Conservation (phyloP, 2,113 vertebrate genomes). For the Dolichotis patagonum region DNA sequence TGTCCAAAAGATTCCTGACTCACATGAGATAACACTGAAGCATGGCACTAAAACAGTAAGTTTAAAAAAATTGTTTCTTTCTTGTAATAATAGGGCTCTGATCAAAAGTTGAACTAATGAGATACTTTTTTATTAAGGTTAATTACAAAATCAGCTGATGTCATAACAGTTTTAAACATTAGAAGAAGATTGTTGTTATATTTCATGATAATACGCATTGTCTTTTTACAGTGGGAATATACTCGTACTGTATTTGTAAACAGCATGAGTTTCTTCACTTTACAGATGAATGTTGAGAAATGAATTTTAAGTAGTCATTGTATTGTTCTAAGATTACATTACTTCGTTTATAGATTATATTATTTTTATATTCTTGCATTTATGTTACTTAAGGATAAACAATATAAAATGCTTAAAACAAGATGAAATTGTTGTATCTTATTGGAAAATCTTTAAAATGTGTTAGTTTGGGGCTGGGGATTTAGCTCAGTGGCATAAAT, state of each 20-base stretch:
- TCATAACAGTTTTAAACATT: background rate
- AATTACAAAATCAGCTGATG: conserved; percentile 25
- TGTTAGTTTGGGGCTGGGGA: background rate
- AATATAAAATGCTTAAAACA: background rate
- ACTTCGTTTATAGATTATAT: background rate
- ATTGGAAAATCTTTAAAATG: conserved; percentile 43
- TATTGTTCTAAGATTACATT: conserved; percentile 25
- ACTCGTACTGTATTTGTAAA: conserved; percentile 3
- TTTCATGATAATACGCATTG: conserved; percentile 14
- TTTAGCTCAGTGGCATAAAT: no score
- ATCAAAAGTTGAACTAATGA: conserved; percentile 13
- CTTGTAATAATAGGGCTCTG: background rate
- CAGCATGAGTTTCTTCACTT: conserved; percentile 30
- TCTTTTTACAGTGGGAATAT: conserved; percentile 53
- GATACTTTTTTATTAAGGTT: conserved; percentile 23
- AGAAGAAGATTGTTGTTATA: conserved; percentile 54
- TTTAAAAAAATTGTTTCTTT: conserved; percentile 29
- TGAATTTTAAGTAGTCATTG: conserved; percentile 42
- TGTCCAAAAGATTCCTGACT: conserved; percentile 96
- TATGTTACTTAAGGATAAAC: conserved; percentile 36
- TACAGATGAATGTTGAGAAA: conserved; percentile 32
- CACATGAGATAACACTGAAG: conserved; percentile 96
- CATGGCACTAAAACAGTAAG: conserved; percentile 96
- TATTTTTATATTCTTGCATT: conserved; percentile 1
- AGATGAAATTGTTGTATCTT: background rate